Base-by-base conservation (phyloP, 1,140 invertebrate species). In the Polyergus mexicanus region DNA sequence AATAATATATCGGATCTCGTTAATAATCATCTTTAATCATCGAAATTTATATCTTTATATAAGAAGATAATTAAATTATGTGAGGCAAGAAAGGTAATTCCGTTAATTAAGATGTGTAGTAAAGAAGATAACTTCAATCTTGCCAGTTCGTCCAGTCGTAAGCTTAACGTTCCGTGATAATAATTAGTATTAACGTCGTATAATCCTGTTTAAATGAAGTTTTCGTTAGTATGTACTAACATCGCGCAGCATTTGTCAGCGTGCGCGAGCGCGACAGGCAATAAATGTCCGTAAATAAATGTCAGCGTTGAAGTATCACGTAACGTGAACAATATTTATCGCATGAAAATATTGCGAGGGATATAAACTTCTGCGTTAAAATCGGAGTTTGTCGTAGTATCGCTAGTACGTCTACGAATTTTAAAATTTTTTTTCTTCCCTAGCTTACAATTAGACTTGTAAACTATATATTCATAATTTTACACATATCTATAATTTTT, bases 281-380 rank as follows among this genome's bases (percentile, higher is more conserved):
- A 83, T 83, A n/a, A n/a, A n/a, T n/a, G n/a, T 71, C 54, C 25
- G 68, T 60, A 83, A 25, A 83, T 83, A 83, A 83, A 83, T 83
- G 78, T 74, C 78, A 60, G 38, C 54, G 68, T 83, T 80, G 68
- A 74, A 62, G 68, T 41, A 74, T 81, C 47, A 66, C n/a, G 77
- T 69, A 80, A 80, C 65, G 47, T 28, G 65, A 80, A 51, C 16
- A 47, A 81, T 81, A 81, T 81, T 81, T 81, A 81, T 72, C 54
- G 66, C 62, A 83, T 72, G 78, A 63, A 83, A 83, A 83, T 72
- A 81, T 72, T 72, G 25, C 51, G 66, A 81, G 60, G 38, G 51
- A 22, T 72, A 60, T 41, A 44, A 83, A 74, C 51, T 83, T 83
- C 68, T 83, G 72, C 54, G 47, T 80, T 80, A 80, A 80, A 80